phyloP scores from a whole-genome alignment of 2,888 invertebrate genomes.

The Parnassius mnemosyne region DNA sequence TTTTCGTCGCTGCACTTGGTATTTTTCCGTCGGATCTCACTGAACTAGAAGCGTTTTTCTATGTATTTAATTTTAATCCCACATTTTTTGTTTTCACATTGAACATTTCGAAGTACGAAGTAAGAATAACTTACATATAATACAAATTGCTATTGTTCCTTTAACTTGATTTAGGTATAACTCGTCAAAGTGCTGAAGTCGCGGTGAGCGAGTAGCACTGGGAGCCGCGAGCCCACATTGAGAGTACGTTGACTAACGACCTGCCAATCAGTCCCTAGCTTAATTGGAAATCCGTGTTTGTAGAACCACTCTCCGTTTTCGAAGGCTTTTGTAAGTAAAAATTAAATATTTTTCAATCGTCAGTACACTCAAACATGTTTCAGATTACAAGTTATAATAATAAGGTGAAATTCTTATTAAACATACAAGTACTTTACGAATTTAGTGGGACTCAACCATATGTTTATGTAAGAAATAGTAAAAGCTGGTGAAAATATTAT shows the following conservation, averaged over 20 bases:
- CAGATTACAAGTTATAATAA: too few species aligned
- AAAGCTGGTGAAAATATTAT: too few species aligned
- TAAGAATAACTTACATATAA: background rate
- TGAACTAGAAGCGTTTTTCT: too few species aligned
- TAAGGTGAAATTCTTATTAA: too few species aligned
- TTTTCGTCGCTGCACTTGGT: too few species aligned
- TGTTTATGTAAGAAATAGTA: too few species aligned
- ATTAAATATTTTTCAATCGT: slow-evolving; percentile 52
- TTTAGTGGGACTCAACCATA: too few species aligned
- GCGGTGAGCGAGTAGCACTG: slow-evolving; percentile 29
- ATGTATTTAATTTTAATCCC: too few species aligned
- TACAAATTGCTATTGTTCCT: slow-evolving; percentile 13
- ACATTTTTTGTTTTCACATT: too few species aligned
- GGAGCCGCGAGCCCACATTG: slow-evolving; percentile 59
- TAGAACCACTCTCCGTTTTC: slow-evolving; percentile 63
- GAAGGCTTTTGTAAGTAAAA: slow-evolving; percentile 73
- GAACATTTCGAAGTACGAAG: too few species aligned
- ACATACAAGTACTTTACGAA: too few species aligned
- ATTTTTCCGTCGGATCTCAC: too few species aligned
- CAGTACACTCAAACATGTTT: background rate
- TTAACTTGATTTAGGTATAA: slow-evolving; percentile 22
- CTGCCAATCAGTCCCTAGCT: slow-evolving; percentile 79
- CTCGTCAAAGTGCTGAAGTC: slow-evolving; percentile 19
- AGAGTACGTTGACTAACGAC: slow-evolving; percentile 75
- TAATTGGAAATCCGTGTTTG: slow-evolving; percentile 81